Conservation (phyloP, 2,113 vertebrate genomes). For the Dicrurus megarhynchus region DNA sequence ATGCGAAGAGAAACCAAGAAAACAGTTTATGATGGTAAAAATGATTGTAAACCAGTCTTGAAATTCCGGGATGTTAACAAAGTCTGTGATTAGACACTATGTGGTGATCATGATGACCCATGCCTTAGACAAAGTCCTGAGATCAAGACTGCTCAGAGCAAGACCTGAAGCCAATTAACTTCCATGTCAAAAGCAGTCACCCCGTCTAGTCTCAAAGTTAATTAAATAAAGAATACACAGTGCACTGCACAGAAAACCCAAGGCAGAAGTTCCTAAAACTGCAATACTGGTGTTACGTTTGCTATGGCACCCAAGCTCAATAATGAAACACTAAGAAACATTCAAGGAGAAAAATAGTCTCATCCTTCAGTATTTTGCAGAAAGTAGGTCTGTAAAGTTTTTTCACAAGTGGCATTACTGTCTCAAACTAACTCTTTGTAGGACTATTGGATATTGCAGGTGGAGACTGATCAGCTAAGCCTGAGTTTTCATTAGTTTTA, state of each 20-base stretch:
- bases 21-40: neutral
- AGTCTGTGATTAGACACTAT: neutral
- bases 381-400: neutral
- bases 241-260: neutral
- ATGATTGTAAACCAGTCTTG: neutral
- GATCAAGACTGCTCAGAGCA: neutral
- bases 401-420: neutral
- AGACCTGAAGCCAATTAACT: neutral
- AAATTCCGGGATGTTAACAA: neutral
- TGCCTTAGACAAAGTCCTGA: neutral
- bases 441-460: neutral
- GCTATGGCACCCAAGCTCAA: neutral
- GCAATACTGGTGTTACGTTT: neutral
- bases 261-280: neutral
- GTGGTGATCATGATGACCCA: too few relatives aligned
- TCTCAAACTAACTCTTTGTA: neutral
- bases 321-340: neutral
- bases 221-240: neutral
- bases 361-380: neutral
- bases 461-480: neutral
- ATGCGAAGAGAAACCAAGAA: neutral
- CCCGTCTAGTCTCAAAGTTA: neutral
- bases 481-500: neutral
- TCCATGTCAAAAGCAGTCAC: neutral
- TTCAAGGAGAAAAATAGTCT: neutral